Base-by-base conservation (phyloP, 2,113 vertebrate species). In the Rhombomys opimus region DNA sequence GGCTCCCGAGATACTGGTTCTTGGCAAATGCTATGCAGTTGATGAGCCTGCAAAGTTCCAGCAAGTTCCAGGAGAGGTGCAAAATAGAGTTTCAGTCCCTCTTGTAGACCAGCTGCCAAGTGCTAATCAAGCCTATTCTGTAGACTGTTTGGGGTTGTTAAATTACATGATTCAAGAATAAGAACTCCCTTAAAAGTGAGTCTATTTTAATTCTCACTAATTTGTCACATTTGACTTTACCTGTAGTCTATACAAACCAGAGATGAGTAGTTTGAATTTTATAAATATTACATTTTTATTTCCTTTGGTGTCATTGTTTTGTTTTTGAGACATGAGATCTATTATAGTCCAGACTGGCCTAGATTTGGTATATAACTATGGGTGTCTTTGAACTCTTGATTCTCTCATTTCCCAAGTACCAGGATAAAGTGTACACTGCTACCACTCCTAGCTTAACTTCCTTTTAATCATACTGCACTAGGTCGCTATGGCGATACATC, bases 21-120 rank as follows among this genome's bases (percentile, higher is more conserved):
- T 95, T 97, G 97, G 97, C 97, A 93, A 50, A 92, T 94, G 76
- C 92, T 93, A 27, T 88, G 73, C 3, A 95, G 97, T 93, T 96
- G 85, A 67, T 73, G 80, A 91, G 90, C 63, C 73, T 95, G 41
- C 84, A 82, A 63, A 94, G 92, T 57, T 57, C 12, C 57, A 57
- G 57, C 57, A 57, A 57, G 11, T 97, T 93, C 90, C 81, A 92
- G 90, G 95, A 97, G 94, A 97, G 97, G 95, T 93, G 88, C 92
- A 97, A 96, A 97, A 97, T 96, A 80, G 85, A 89, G 85, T 87
- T 97, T 93, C 86, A 96, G 95, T 96, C 54, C 88, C 38, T 90
- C 7, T 70, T 82, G 81, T 97, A 93, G 95, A 82, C 65, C 18
- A 57, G 65, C 92, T 96, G 96, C 95, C 92, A 91, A 67, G 87